Percentiles rank a stretch among this genome's conserved stretches.
phyloP scores from a whole-genome alignment of 2,113 vertebrate genomes.

The Leiothrix lutea region DNA sequence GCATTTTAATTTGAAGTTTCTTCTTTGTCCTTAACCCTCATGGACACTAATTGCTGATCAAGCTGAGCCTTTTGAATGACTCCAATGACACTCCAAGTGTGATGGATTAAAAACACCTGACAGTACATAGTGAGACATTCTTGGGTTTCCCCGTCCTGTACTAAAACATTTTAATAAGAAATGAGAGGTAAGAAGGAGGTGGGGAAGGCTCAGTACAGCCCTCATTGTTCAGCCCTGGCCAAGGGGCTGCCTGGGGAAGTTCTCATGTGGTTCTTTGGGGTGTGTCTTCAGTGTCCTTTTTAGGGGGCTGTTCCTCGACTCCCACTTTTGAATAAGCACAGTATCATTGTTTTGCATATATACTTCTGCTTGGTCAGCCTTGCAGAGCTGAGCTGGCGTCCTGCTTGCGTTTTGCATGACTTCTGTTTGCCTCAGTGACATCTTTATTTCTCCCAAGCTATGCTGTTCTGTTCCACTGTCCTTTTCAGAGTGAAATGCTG shows the following conservation, averaged over 20 bases:
- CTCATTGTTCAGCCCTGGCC: too few relatives aligned
- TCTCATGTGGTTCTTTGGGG: not conserved
- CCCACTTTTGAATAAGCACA: not conserved
- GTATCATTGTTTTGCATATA: not conserved
- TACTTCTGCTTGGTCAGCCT: not conserved
- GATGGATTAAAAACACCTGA: too few relatives aligned
- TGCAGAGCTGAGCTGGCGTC: not conserved
- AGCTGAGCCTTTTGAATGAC: too few relatives aligned
- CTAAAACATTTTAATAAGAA: too few relatives aligned
- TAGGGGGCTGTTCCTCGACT: not conserved
- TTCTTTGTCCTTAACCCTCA: too few relatives aligned
- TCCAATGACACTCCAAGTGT: too few relatives aligned
- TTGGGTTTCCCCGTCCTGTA: too few relatives aligned
- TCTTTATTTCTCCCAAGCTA: not conserved
- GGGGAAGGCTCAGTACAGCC: too few relatives aligned
- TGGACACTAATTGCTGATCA: too few relatives aligned
- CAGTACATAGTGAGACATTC: too few relatives aligned
- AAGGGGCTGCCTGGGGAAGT: not conserved
- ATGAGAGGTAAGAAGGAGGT: too few relatives aligned
- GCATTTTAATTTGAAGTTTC: too few relatives aligned
- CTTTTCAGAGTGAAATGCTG: not conserved
- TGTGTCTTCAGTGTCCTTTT: not conserved
- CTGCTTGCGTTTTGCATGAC: not conserved
- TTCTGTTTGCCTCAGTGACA: not conserved
- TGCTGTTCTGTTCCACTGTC: not conserved